Evolutionary conservation across 2,113 vertebrate species (phyloP).

Genomic region (Mus spicilegus): DNA sequence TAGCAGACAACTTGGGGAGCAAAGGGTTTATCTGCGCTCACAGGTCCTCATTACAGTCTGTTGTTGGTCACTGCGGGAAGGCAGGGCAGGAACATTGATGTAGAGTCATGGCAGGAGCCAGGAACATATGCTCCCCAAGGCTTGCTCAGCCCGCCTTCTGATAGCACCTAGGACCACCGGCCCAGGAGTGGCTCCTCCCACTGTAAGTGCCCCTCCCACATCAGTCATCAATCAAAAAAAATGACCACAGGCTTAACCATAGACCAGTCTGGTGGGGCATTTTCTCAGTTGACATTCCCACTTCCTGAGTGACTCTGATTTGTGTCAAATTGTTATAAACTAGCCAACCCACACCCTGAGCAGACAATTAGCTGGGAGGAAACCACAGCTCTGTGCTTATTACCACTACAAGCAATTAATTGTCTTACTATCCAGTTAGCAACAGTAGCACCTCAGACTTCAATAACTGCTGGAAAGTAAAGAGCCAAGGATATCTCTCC

Average conservation of each 20-base stretch:
- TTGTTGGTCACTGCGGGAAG: not conserved
- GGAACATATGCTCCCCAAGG: not conserved
- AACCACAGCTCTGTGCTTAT: not conserved
- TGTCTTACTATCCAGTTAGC: not conserved
- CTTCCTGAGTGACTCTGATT: not conserved
- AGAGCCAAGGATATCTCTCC: not conserved
- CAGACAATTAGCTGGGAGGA: not conserved
- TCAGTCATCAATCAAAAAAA: not conserved
- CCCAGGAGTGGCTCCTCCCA: not conserved
- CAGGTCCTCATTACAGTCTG: not conserved
- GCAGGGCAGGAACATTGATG: not conserved
- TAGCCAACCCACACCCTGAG: not conserved
- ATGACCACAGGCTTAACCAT: not conserved
- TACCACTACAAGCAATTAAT: not conserved
- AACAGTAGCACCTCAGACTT: not conserved
- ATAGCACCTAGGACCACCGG: not conserved
- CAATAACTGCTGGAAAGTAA: not conserved
- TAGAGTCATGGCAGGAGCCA: not conserved
- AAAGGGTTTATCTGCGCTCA: not conserved
- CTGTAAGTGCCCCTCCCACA: not conserved
- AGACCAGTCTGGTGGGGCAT: not conserved
- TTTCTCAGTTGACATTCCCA: not conserved
- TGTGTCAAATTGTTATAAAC: not conserved
- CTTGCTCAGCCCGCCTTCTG: not conserved
- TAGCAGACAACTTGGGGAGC: not conserved